Evolutionary conservation across 2,888 invertebrate species (phyloP).

Genomic region (Onchidella celtica): DNA sequence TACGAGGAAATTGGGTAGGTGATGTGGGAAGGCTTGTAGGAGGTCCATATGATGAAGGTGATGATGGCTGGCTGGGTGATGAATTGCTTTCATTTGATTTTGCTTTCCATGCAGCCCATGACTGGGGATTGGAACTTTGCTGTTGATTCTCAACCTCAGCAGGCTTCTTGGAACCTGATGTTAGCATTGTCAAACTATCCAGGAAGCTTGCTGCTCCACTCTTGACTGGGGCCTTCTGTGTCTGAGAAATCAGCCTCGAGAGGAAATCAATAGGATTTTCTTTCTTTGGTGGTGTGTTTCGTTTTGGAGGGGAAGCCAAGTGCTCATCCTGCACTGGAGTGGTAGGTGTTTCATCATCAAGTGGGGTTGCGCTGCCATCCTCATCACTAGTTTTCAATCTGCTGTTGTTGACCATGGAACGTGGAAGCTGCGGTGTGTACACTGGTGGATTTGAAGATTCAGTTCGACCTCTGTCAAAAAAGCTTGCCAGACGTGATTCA

Average conservation of each 20-base stretch:
- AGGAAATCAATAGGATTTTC: slow-evolving; percentile 75
- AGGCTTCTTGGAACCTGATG: slow-evolving; percentile 63
- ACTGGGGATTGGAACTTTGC: slow-evolving; percentile 53
- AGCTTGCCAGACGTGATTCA: slow-evolving; percentile 54
- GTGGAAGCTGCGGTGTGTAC: slow-evolving; percentile 49
- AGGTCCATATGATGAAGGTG: slow-evolving; percentile 34
- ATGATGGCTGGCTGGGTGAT: slow-evolving; percentile 38
- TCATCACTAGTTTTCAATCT: slow-evolving; percentile 49
- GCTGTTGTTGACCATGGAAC: slow-evolving; percentile 32
- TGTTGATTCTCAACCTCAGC: slow-evolving; percentile 39
- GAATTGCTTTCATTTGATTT: slow-evolving; percentile 52
- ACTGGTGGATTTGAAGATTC: slow-evolving; percentile 37
- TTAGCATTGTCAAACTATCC: slow-evolving; percentile 69
- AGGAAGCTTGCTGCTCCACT: slow-evolving; percentile 65
- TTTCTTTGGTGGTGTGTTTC: slow-evolving; percentile 50
- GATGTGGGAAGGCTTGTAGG: slow-evolving; percentile 22
- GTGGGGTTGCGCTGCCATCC: slow-evolving; percentile 56
- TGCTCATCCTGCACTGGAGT: slow-evolving; percentile 74
- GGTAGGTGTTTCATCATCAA: slow-evolving; percentile 62
- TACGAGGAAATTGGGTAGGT: slow-evolving; percentile 42
- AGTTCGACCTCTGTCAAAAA: slow-evolving; percentile 48
- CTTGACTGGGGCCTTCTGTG: slow-evolving; percentile 61
- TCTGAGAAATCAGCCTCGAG: slow-evolving; percentile 70
- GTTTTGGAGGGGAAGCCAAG: slow-evolving; percentile 45
- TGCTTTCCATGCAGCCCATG: slow-evolving; percentile 72